Conservation (phyloP, 2,113 vertebrate species). For the Talpa occidentalis region DNA sequence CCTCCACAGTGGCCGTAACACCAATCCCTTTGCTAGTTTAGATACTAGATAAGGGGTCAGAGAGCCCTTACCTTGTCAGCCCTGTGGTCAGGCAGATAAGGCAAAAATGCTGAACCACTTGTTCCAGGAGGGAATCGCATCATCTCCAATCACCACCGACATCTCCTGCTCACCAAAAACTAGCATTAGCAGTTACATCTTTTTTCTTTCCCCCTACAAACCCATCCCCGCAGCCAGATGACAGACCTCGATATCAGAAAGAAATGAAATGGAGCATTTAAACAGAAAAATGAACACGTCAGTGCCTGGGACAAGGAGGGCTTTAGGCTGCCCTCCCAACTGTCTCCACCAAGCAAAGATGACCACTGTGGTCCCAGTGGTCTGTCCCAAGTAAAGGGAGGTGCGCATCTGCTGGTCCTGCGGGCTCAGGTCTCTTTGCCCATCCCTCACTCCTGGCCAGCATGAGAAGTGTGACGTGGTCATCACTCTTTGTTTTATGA, state of each 20-base stretch:
- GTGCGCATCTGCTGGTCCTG: not conserved
- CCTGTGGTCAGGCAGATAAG: not conserved
- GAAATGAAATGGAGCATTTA: not conserved
- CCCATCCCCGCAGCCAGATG: too few relatives aligned
- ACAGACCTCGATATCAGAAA: not conserved
- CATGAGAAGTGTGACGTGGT: conserved; percentile 46
- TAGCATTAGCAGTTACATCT: not conserved
- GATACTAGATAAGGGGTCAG: not conserved
- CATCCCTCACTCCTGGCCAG: conserved; percentile 60
- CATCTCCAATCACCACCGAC: not conserved
- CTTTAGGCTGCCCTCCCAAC: not conserved
- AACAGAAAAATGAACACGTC: not conserved
- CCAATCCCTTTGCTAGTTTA: not conserved
- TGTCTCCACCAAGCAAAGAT: not conserved
- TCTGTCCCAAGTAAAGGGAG: not conserved
- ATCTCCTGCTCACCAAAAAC: not conserved
- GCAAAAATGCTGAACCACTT: not conserved
- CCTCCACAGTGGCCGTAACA: not conserved
- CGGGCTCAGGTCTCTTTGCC: not conserved
- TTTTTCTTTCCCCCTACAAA: not conserved
- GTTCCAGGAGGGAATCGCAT: not conserved
- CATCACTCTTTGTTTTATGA: conserved; percentile 91
- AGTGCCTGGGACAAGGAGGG: not conserved
- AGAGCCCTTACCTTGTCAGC: not conserved
- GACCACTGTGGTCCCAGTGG: not conserved